phyloP scores from a whole-genome alignment of 2,888 invertebrate genomes.

The Macrophya alboannulata region DNA sequence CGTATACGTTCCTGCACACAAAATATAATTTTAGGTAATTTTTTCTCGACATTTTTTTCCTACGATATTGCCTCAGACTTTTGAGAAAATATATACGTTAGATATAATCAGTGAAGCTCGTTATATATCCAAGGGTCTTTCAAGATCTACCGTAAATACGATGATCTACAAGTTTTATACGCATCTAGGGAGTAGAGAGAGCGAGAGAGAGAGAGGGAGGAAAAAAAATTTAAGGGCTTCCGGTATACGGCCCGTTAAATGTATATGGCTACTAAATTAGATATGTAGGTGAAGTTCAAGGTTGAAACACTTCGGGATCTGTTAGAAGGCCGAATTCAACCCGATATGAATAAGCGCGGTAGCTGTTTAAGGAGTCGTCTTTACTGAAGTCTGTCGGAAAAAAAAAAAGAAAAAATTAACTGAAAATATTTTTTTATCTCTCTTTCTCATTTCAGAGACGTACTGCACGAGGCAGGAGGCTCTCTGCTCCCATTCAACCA shows the following conservation, averaged over 20 bases:
- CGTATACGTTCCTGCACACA: background rate
- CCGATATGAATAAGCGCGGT: background rate
- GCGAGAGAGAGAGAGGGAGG: no score
- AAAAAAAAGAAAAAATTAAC: constrained; percentile 4
- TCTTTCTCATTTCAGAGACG: background rate
- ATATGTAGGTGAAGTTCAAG: constrained; percentile 69
- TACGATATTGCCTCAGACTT: background rate
- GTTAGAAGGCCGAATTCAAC: background rate
- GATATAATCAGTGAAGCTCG: background rate
- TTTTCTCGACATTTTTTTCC: background rate
- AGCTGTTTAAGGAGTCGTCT: background rate
- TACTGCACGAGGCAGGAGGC: background rate
- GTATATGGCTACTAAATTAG: constrained; percentile 65
- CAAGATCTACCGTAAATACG: background rate
- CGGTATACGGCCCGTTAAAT: constrained; percentile 66
- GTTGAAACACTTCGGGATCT: constrained; percentile 59
- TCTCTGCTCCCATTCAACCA: background rate
- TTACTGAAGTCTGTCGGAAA: background rate
- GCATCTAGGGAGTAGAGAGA: background rate
- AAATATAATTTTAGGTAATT: background rate
- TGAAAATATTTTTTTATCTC: background rate
- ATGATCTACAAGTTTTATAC: constrained; percentile 35
- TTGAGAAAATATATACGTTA: background rate
- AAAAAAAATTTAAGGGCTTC: constrained; percentile 62
- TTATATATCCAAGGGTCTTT: background rate